Base-by-base conservation (phyloP, 2,888 invertebrate genomes). In the Salticus scenicus region DNA sequence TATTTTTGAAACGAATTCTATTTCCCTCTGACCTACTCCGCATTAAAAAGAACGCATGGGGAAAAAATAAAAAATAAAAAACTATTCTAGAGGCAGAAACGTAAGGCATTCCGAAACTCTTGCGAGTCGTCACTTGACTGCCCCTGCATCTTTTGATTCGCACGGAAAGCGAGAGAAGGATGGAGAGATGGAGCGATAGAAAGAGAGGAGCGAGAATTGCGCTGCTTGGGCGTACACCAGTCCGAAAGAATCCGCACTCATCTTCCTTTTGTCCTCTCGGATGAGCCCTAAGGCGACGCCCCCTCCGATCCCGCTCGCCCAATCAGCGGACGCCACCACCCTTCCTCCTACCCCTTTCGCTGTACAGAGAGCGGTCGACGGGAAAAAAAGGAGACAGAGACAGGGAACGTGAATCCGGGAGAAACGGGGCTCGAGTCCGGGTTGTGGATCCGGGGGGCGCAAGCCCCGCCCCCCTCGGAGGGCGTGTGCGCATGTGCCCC, bases 401-500 rank as follows among this genome's bases (percentile, higher is more conserved):
- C 8, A 17, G 28, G 66, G 37, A 75, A 66, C 14, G 1, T 8
- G 51, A 20, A 67, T 67, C 66, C 17, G 31, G 33, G 33, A 33
- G 64, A 20, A 28, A 57, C 4, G 37, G 33, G 24, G n/a, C 33
- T 37, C 24, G 69, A 20, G 69, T 12, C n/a, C 37, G 27, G 69
- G 17, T 30, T 47, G 51, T 24, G 30, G 17, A 63, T 33, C 24
- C 66, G 42, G 79, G 80, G 51, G 80, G 73, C 73, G 51, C 51
- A 71, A 71, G 67, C 83, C 41, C 71, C 77, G 77, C 83, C 83
- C 83, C 83, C 67, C 24, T 24, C 30, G 83, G 77, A 72, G 77
- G 83, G 83, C 83, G 84, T 57, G 69, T 78, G 84, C 84, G 84
- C 84, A 84, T 78, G 84, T 78, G 84, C 75, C 80, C 80, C 85